phyloP scores from a whole-genome alignment of 2,113 vertebrate genomes.

The Neofelis nebulosa region DNA sequence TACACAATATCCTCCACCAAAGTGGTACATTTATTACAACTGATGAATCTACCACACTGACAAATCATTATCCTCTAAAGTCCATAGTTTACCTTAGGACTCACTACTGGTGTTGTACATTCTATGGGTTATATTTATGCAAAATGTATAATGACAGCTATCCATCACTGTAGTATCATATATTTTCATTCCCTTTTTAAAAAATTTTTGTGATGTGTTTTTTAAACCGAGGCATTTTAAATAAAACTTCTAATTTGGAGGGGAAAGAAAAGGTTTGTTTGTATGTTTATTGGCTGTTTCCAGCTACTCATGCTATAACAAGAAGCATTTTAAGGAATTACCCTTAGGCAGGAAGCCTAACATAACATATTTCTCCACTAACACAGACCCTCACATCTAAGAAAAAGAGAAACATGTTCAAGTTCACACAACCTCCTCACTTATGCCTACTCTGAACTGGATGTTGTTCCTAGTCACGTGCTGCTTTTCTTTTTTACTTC shows the following conservation, averaged over 20 bases:
- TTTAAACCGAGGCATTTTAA: constrained; percentile 18
- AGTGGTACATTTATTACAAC: not conserved
- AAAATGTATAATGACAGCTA: not conserved
- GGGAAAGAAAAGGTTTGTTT: not conserved
- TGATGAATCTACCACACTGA: not conserved
- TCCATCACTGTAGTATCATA: not conserved
- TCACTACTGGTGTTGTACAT: not conserved
- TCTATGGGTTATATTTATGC: not conserved
- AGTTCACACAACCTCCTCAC: constrained; percentile 24
- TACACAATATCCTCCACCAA: too few relatives aligned
- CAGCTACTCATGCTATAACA: not conserved
- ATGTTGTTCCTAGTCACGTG: constrained; percentile 54
- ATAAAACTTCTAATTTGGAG: not conserved
- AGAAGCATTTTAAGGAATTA: constrained; percentile 1
- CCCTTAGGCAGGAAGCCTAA: not conserved
- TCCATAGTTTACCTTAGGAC: not conserved
- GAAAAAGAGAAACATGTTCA: constrained; percentile 19
- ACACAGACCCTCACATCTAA: constrained; percentile 47
- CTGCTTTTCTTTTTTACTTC: constrained; percentile 55
- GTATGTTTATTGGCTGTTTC: not conserved
- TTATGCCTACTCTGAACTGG: constrained; percentile 59
- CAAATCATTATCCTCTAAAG: not conserved
- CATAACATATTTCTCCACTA: not conserved
- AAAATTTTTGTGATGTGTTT: not conserved
- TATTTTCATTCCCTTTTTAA: not conserved